Conservation (phyloP, 1,140 invertebrate species). For the Caenorhabditis inopinata region DNA sequence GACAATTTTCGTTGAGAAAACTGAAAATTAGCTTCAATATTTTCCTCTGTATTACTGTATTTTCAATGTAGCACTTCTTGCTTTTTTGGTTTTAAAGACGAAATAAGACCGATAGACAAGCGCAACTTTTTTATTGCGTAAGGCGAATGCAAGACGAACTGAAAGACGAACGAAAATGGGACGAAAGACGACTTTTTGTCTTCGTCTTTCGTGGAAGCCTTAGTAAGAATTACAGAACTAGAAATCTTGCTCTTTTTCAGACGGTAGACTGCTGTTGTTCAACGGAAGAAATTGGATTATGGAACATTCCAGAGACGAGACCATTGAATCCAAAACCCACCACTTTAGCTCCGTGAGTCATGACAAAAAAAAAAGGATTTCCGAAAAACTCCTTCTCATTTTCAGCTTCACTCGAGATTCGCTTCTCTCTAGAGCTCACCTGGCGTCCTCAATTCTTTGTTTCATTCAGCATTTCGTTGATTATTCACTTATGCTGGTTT, state of each 20-base stretch:
- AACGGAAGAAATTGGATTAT: neutral
- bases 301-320: conserved; percentile 6
- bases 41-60: too few species aligned
- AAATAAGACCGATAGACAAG: too few species aligned
- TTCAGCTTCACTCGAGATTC: neutral
- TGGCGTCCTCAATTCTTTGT: neutral
- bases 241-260: neutral
- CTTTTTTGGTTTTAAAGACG: too few species aligned
- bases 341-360: neutral
- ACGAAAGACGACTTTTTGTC: too few species aligned
- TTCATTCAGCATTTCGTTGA: conserved; percentile 14
- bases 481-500: neutral
- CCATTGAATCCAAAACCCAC: neutral
- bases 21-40: too few species aligned
- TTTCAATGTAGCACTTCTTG: too few species aligned
- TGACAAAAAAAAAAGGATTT: neutral
- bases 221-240: too few species aligned
- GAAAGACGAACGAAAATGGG: too few species aligned
- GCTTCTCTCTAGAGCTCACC: neutral
- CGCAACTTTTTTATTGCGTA: too few species aligned
- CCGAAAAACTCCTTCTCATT: neutral
- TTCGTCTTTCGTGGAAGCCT: too few species aligned
- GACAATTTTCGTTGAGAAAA: too few species aligned
- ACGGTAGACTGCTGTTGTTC: conserved; percentile 9
- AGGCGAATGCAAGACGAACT: too few species aligned